Conservation (phyloP, 2,113 vertebrate species). For the Chlamydotis undulata region DNA sequence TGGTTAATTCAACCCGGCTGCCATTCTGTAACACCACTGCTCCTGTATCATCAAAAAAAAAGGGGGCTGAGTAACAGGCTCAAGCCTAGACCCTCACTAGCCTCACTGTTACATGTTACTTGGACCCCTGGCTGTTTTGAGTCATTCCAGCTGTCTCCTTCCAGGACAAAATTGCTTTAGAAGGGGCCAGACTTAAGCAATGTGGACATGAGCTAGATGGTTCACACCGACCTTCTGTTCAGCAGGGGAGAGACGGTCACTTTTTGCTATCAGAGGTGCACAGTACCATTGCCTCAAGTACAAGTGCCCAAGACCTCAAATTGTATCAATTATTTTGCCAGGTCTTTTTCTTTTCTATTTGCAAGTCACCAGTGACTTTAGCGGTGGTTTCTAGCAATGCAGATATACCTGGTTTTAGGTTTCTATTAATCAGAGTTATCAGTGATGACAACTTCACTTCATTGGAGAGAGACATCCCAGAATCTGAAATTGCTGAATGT, state of each 20-base stretch:
- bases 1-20: neutral
- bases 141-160: neutral
- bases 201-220: neutral
- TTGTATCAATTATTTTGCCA: neutral
- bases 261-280: neutral
- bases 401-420: neutral
- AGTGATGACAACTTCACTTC: neutral
- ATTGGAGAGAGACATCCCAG: neutral
- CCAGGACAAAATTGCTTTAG: neutral
- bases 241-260: fast-evolving
- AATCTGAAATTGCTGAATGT: neutral
- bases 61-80: neutral
- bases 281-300: neutral
- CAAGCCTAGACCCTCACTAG: neutral
- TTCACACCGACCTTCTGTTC: neutral
- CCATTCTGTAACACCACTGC: neutral
- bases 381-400: neutral
- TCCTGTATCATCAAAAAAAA: neutral
- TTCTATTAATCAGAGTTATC: neutral
- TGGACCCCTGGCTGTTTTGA: neutral
- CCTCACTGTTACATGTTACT: neutral
- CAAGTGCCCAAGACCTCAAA: neutral
- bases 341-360: neutral
- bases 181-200: neutral
- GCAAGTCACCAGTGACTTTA: neutral